Conservation (phyloP, 1,140 invertebrate species). For the Aphis gossypii region DNA sequence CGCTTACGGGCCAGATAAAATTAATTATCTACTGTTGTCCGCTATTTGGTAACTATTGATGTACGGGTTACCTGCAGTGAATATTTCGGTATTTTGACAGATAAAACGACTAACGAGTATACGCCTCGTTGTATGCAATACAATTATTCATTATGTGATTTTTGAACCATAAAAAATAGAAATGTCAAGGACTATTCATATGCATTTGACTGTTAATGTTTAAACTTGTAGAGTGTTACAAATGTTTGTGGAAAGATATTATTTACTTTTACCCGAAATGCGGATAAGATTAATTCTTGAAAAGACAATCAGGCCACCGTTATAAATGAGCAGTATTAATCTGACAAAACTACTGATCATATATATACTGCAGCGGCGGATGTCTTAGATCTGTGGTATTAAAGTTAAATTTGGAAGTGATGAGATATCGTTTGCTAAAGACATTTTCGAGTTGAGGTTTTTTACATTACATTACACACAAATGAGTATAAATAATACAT, state of each 20-base stretch:
- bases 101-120: neutral
- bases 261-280: neutral
- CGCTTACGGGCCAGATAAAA: neutral
- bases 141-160: neutral
- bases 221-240: neutral
- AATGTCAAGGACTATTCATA: neutral
- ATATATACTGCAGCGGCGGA: neutral
- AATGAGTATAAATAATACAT: conserved; percentile 21
- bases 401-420: conserved; percentile 30
- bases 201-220: neutral
- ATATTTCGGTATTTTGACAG: neutral
- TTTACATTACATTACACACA: conserved; percentile 15
- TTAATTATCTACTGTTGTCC: accelerated
- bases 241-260: neutral
- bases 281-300: conserved; percentile 16
- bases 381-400: neutral
- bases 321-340: conserved; percentile 7
- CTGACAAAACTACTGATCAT: conserved; percentile 21
- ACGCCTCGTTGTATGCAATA: no score
- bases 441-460: neutral
- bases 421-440: conserved; percentile 30
- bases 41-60: neutral
- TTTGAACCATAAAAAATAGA: neutral
- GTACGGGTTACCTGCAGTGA: no score
- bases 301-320: conserved; percentile 1